Evolutionary conservation across 1,140 invertebrate genomes (phyloP).

Genomic region (Drosophila seguyi): DNA sequence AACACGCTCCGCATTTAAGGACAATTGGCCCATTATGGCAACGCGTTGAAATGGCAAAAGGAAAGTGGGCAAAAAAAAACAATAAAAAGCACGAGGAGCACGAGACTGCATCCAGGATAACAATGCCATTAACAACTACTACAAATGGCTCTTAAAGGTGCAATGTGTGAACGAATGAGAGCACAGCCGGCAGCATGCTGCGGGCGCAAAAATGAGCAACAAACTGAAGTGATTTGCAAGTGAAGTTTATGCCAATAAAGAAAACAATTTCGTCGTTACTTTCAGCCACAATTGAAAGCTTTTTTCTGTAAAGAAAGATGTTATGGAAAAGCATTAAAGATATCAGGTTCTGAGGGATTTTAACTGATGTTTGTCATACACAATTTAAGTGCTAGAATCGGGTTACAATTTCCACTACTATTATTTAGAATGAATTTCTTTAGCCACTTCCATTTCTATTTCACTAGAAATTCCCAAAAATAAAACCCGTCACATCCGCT

Average conservation of each 20-base stretch:
- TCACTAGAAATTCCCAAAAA: not conserved
- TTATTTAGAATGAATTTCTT: not conserved
- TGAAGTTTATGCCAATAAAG: constrained; percentile 17
- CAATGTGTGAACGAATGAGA: constrained; percentile 49
- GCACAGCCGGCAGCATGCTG: constrained; percentile 14
- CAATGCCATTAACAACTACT: constrained; percentile 70
- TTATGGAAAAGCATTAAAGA: not conserved
- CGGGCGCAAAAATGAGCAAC: constrained; percentile 9
- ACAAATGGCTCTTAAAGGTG: constrained; percentile 54
- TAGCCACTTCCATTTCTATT: not conserved
- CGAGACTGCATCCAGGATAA: constrained; percentile 45
- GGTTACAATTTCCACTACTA: not conserved
- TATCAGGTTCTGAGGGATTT: too few relatives aligned
- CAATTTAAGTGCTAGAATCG: not conserved
- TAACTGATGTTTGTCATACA: not conserved
- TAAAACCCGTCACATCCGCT: not conserved
- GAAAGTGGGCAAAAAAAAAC: constrained; percentile 70
- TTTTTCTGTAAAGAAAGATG: not conserved
- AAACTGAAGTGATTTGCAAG: constrained; percentile 31
- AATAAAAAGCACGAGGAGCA: constrained; percentile 49
- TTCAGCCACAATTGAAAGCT: constrained; percentile 9
- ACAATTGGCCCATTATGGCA: constrained; percentile 82
- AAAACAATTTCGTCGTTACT: constrained; percentile 12
- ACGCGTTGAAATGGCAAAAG: constrained; percentile 81
- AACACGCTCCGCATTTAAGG: constrained; percentile 70